Evolutionary conservation across 2,888 invertebrate species (phyloP).

Genomic region (Protophormia terraenovae): DNA sequence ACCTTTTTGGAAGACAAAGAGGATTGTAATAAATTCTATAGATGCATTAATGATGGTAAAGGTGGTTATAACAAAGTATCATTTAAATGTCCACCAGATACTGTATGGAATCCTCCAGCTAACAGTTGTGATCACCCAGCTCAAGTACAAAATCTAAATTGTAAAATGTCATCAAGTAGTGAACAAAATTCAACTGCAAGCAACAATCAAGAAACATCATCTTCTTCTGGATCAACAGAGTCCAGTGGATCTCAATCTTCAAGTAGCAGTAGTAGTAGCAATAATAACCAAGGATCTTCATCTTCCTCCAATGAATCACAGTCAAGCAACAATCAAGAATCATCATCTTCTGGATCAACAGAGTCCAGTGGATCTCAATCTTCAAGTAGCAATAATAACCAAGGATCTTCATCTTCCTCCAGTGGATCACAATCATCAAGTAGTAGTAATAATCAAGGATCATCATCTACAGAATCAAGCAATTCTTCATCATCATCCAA

Average conservation of each 20-base stretch:
- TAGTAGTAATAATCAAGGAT: constrained; percentile 39
- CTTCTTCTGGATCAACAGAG: constrained; percentile 32
- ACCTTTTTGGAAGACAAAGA: constrained; percentile 80
- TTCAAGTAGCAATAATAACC: constrained; percentile 39
- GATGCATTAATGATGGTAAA: constrained; percentile 82
- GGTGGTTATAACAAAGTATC: constrained; percentile 82
- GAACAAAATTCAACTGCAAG: constrained; percentile 9
- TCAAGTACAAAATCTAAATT: constrained; percentile 73
- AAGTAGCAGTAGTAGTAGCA: constrained; percentile 33
- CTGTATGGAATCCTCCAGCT: constrained; percentile 84
- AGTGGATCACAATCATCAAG: constrained; percentile 23
- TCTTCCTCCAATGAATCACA: constrained; percentile 16
- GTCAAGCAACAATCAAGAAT: not conserved
- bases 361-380: too few relatives aligned
- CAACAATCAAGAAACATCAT: constrained; percentile 51
- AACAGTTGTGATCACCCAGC: constrained; percentile 82
- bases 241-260: constrained; percentile 6
- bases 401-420: constrained; percentile 44
- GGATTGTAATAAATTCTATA: constrained; percentile 84
- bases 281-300: constrained; percentile 38
- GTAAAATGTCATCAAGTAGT: constrained; percentile 68
- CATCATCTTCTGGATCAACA: not conserved
- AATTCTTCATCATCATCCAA: constrained; percentile 1
- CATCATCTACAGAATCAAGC: constrained; percentile 14
- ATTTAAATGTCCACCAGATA: constrained; percentile 83